A percentile compares a stretch with the other conserved stretches of the same genome.
Evolutionary conservation across 1,140 invertebrate species (phyloP).

Genomic region (Charaxes varanes): DNA sequence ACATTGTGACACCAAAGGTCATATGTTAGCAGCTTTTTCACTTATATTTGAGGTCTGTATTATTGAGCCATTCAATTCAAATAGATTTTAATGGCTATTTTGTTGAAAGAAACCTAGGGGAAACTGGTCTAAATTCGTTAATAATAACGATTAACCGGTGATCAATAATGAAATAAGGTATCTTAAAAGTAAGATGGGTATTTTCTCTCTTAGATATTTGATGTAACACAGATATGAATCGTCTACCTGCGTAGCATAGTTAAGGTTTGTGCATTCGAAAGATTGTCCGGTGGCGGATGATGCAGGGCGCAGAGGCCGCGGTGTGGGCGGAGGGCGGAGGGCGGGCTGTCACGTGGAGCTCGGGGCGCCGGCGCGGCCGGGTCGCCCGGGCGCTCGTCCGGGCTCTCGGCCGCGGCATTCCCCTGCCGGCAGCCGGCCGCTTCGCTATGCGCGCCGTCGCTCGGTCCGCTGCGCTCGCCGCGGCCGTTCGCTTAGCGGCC

Average conservation of each 20-base stretch:
- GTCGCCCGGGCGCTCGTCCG: constrained; percentile 49
- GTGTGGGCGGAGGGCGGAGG: constrained; percentile 20
- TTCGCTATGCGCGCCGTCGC: constrained; percentile 48
- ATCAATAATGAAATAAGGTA: too few relatives aligned
- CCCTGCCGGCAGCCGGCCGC: constrained; percentile 47
- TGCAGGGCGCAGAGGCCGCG: constrained; percentile 19
- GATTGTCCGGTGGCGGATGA: constrained; percentile 33
- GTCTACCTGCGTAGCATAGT: constrained; percentile 24
- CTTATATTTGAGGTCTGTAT: too few relatives aligned
- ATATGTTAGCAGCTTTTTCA: too few relatives aligned
- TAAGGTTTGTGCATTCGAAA: constrained; percentile 61
- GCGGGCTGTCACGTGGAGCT: constrained; percentile 58
- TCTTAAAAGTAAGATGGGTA: too few relatives aligned
- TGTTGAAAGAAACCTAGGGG: too few relatives aligned
- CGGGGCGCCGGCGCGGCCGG: constrained; percentile 62
- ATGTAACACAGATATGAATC: constrained; percentile 2
- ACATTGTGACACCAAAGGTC: too few relatives aligned
- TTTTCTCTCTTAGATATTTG: background rate
- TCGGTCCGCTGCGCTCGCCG: constrained; percentile 33
- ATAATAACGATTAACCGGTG: too few relatives aligned
- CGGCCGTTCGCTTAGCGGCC: constrained; percentile 32
- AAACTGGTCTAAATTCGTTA: too few relatives aligned
- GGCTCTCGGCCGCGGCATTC: constrained; percentile 51
- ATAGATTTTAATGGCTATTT: too few relatives aligned
- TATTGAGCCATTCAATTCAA: too few relatives aligned